Conservation (phyloP, 1,140 invertebrate species). For the Steinernema feltiae region DNA sequence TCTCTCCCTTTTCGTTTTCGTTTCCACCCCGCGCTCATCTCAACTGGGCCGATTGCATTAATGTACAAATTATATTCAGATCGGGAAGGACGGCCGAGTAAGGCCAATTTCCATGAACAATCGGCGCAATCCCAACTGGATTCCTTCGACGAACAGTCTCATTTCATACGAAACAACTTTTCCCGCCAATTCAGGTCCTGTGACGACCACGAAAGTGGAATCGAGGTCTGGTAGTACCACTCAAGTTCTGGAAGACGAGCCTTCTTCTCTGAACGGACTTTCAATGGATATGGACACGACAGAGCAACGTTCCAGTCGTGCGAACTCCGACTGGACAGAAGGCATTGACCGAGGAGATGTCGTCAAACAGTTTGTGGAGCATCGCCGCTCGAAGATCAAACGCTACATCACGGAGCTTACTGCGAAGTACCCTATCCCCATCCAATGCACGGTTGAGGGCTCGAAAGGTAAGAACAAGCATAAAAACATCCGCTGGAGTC, state of each 20-base stretch:
- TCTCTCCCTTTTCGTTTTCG: too few relatives aligned
- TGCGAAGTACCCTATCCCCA: conserved; percentile 46
- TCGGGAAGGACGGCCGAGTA: conserved; percentile 39
- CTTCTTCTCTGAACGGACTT: background rate
- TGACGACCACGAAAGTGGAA: conserved; percentile 32
- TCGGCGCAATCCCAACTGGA: background rate
- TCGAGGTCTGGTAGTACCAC: background rate
- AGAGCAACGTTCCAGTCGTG: conserved; percentile 18
- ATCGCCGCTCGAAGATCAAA: conserved; percentile 44
- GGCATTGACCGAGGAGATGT: conserved; percentile 41
- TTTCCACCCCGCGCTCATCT: too few relatives aligned
- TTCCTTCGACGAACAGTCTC: background rate
- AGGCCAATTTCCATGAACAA: conserved; percentile 24
- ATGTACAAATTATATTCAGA: too few relatives aligned
- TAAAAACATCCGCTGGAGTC: too few relatives aligned
- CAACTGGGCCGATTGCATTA: too few relatives aligned
- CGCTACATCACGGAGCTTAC: conserved; percentile 43
- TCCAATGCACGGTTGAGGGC: conserved; percentile 51
- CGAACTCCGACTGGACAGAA: conserved; percentile 21
- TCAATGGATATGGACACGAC: background rate
- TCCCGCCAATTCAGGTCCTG: conserved; percentile 31
- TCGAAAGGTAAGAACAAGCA: too few relatives aligned
- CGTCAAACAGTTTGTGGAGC: conserved; percentile 49
- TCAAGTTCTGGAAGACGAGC: background rate
- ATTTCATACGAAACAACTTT: conserved; percentile 37